These are phyloP conservation scores for Aptenodytes patagonicus DNA, from an alignment of 2,113 vertebrate species.

Conservation along the genomic window DNA sequence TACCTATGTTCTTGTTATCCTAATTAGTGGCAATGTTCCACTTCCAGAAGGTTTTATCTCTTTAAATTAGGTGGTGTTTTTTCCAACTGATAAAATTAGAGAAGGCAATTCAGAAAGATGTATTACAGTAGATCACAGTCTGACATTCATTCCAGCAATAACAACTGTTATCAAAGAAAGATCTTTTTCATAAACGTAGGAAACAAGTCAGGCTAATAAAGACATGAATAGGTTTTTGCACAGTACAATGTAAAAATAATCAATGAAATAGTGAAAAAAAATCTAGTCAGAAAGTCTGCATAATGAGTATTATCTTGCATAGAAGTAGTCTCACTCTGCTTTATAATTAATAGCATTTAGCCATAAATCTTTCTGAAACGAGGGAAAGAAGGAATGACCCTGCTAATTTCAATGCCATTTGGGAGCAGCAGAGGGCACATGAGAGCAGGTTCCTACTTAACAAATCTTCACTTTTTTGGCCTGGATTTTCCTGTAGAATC, in stretches of 20 bases:
- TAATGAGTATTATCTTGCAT: slow-evolving; percentile 70
- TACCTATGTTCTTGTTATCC: slow-evolving; percentile 17
- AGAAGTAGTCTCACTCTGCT: slow-evolving; percentile 59
- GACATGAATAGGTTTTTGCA: slow-evolving; percentile 49
- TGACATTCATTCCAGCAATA: slow-evolving; percentile 62
- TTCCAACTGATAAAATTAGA: slow-evolving; percentile 50
- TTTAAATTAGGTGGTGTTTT: background rate
- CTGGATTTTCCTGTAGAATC: background rate
- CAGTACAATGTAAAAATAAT: slow-evolving; percentile 60
- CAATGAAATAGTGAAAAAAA: slow-evolving; percentile 60
- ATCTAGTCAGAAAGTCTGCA: slow-evolving; percentile 30
- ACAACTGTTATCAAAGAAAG: slow-evolving; percentile 62
- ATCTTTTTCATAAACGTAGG: slow-evolving; percentile 38
- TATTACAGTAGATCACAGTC: slow-evolving; percentile 15
- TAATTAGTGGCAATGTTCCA: slow-evolving; percentile 32
- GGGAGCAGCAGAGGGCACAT: slow-evolving; percentile 45
- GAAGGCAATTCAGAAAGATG: slow-evolving; percentile 42
- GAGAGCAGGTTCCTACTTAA: background rate
- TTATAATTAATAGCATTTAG: slow-evolving; percentile 58
- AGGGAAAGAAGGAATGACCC: background rate
- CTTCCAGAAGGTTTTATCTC: slow-evolving; percentile 16
- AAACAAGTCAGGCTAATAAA: slow-evolving; percentile 65
- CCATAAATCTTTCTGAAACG: slow-evolving; percentile 62
- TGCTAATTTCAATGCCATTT: background rate
- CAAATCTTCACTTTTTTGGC: background rate